Evolutionary conservation across 2,888 invertebrate species (phyloP).

Genomic region (Calliphora vomitoria): DNA sequence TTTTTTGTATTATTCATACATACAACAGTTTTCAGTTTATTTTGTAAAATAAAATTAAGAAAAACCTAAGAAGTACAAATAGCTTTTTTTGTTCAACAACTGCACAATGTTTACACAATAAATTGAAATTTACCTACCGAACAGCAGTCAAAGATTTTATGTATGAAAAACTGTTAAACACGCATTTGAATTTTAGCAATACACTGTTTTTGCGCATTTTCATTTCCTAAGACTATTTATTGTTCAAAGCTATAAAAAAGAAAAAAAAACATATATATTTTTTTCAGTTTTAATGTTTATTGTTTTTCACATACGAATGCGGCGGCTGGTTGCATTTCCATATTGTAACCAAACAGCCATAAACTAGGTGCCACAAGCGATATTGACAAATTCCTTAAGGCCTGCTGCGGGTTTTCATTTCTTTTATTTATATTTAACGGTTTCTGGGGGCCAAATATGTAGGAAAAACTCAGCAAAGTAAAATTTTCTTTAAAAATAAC

Average conservation of each 20-base stretch:
- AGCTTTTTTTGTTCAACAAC: neutral
- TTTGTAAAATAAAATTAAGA: neutral
- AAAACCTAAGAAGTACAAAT: constrained; percentile 1
- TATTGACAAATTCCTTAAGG: constrained; percentile 73
- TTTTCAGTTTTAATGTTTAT: constrained; percentile 60
- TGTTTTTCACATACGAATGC: constrained; percentile 46
- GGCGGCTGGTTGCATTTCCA: constrained; percentile 37
- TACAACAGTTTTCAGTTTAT: too few species aligned
- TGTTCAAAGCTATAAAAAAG: constrained; percentile 51
- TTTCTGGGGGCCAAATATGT: constrained; percentile 51
- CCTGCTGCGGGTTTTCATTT: constrained; percentile 59
- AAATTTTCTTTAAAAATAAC: constrained; percentile 35
- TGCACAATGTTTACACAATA: constrained; percentile 43
- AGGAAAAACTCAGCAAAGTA: neutral
- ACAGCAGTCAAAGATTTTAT: constrained; percentile 41
- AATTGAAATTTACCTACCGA: constrained; percentile 49
- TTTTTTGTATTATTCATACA: too few species aligned
- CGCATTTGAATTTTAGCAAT: constrained; percentile 50
- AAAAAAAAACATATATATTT: constrained; percentile 25
- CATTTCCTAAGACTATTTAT: constrained; percentile 3
- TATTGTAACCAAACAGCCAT: constrained; percentile 59
- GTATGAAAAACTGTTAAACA: constrained; percentile 48
- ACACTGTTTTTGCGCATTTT: neutral
- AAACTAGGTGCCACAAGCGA: constrained; percentile 58
- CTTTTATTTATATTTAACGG: constrained; percentile 70